Evolutionary conservation across 2,113 vertebrate species (phyloP).

Genomic region (Apistogramma diplotaenia): DNA sequence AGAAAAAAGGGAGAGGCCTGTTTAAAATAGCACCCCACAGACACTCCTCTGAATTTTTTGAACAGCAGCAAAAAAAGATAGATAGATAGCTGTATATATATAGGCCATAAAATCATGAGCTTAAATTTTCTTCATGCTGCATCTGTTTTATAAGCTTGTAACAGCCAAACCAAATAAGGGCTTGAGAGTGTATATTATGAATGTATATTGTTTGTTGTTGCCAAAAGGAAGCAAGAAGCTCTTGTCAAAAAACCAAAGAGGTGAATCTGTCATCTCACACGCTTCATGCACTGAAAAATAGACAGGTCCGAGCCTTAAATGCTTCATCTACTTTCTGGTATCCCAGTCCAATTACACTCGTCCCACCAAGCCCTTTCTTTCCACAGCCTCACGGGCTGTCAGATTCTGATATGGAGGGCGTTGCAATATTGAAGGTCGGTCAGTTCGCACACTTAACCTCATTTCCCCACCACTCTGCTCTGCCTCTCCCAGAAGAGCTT

Average conservation of each 20-base stretch:
- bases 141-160: constrained; percentile 15
- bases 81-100: constrained; percentile 25
- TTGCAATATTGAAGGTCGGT: constrained; percentile 69
- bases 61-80: constrained; percentile 31
- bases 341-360: constrained; percentile 68
- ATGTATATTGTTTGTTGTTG: constrained; percentile 10
- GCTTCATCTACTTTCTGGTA: constrained; percentile 62
- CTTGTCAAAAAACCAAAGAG: constrained; percentile 30
- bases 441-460: constrained; percentile 70
- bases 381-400: constrained; percentile 62
- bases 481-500: constrained; percentile 49
- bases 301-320: constrained; percentile 55
- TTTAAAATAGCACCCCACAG: constrained; percentile 66
- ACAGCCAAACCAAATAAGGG: constrained; percentile 12
- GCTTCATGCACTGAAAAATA: constrained; percentile 46
- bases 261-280: constrained; percentile 43
- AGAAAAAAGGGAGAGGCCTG: constrained; percentile 38
- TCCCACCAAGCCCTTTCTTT: constrained; percentile 45
- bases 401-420: constrained; percentile 61
- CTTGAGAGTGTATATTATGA: background rate
- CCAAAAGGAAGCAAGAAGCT: constrained; percentile 22
- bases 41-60: constrained; percentile 61
- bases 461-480: constrained; percentile 57
- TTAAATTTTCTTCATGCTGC: constrained; percentile 27
- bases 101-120: constrained; percentile 39